phyloP scores from a whole-genome alignment of 64 coral and sea anemone species.

The Acropora tenuis region DNA sequence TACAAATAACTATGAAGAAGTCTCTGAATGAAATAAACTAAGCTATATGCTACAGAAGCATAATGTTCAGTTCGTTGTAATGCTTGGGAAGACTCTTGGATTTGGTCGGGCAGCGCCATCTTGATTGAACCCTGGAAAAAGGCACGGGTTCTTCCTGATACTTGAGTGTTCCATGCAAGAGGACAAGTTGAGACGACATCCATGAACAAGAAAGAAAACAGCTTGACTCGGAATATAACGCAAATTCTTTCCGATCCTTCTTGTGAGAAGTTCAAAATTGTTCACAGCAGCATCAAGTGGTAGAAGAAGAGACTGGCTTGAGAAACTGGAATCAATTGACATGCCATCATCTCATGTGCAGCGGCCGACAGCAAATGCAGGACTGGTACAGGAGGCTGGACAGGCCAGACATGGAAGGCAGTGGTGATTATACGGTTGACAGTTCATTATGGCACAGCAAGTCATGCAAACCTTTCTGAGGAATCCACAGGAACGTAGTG shows the following conservation, averaged over 20 bases:
- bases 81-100: neutral
- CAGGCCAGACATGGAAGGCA: neutral
- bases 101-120: neutral
- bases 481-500: neutral
- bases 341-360: neutral
- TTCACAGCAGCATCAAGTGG: too few relatives aligned
- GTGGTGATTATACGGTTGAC: neutral
- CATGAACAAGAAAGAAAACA: neutral
- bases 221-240: neutral
- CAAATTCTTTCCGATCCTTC: neutral
- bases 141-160: neutral
- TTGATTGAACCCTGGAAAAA: neutral
- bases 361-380: neutral
- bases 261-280: neutral
- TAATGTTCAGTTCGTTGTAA: neutral
- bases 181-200: neutral
- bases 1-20: neutral
- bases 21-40: neutral
- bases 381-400: neutral
- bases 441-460: neutral
- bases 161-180: neutral
- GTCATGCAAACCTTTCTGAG: neutral
- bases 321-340: neutral
- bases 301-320: neutral
- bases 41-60: neutral